A percentile compares a stretch with the other conserved stretches of the same genome.
Conservation (phyloP, 2,888 invertebrate species). For the Athrips mouffetella region DNA sequence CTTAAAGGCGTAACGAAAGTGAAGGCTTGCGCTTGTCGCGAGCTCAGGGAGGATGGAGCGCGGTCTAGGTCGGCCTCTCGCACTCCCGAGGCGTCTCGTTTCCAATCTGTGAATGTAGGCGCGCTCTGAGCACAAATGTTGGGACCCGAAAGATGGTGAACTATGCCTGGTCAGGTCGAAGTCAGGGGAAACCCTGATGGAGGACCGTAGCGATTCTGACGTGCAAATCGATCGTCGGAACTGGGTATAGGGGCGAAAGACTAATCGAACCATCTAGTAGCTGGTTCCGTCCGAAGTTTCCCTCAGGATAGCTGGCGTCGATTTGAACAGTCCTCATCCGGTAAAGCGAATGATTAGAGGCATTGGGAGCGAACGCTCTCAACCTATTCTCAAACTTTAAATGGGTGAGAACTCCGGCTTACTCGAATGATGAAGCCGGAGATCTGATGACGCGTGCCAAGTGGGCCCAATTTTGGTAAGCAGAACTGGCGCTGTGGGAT, state of each 20-base stretch:
- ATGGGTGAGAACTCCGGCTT: conserved; percentile 83
- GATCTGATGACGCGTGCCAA: conserved; percentile 72
- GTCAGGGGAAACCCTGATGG: conserved; percentile 84
- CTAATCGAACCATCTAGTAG: conserved; percentile 88
- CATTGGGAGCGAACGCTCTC: conserved; percentile 83
- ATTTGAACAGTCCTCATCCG: conserved; percentile 77
- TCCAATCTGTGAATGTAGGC: conserved; percentile 59
- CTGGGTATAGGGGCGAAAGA: conserved; percentile 85
- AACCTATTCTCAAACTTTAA: conserved; percentile 89
- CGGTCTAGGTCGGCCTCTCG: no score
- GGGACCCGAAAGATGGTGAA: conserved; percentile 71
- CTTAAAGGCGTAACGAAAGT: no score
- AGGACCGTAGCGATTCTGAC: conserved; percentile 86
- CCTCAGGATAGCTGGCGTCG: conserved; percentile 83
- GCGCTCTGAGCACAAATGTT: conserved; percentile 82
- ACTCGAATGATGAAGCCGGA: conserved; percentile 75
- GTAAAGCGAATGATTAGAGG: conserved; percentile 88
- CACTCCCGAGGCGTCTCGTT: conserved; percentile 78
- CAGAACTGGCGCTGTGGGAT: conserved; percentile 89
- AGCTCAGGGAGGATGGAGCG: no score
- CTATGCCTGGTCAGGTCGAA: conserved; percentile 85
- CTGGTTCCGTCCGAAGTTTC: conserved; percentile 88
- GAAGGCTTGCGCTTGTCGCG: no score
- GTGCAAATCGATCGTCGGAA: conserved; percentile 88
- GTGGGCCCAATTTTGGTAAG: conserved; percentile 87